These are phyloP conservation scores for Philereme transversata DNA, from an alignment of 2,888 invertebrate genomes.

Conservation along the genomic window DNA sequence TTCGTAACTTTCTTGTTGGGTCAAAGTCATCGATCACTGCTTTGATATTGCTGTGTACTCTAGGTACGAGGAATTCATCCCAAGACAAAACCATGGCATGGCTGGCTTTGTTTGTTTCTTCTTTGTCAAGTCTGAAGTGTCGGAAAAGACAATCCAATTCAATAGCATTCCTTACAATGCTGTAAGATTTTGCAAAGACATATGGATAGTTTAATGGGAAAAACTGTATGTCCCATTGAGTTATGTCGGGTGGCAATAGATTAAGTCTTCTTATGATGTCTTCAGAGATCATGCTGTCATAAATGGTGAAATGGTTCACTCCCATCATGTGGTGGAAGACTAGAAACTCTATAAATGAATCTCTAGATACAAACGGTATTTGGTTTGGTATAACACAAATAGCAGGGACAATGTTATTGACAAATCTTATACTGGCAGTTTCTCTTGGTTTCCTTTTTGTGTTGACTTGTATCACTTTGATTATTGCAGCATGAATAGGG, in stretches of 20 bases:
- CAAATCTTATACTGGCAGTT: constrained; percentile 66
- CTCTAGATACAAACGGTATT: constrained; percentile 78
- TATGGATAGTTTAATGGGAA: constrained; percentile 88
- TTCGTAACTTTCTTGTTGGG: constrained; percentile 64
- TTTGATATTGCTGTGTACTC: constrained; percentile 80
- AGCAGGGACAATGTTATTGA: constrained; percentile 80
- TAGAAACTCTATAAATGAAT: constrained; percentile 86
- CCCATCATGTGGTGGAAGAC: constrained; percentile 87
- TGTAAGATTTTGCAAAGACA: constrained; percentile 75
- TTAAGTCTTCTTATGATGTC: constrained; percentile 75
- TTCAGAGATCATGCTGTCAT: constrained; percentile 84
- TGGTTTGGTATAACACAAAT: constrained; percentile 86
- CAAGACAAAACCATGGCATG: constrained; percentile 84
- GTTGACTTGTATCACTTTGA: constrained; percentile 73
- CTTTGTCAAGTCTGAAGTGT: constrained; percentile 80
- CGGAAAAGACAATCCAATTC: constrained; percentile 87
- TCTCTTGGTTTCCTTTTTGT: constrained; percentile 65
- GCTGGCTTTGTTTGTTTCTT: constrained; percentile 74
- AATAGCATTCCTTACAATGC: constrained; percentile 77
- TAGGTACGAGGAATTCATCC: constrained; percentile 87
- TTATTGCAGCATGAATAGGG: constrained; percentile 76
- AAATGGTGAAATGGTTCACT: constrained; percentile 86
- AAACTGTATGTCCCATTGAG: constrained; percentile 82
- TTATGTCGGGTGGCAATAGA: constrained; percentile 72
- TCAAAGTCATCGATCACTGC: constrained; percentile 82